Percentiles rank a stretch among this genome's conserved stretches.
These are phyloP conservation scores for Phrynocephalus guinanensis DNA, from an alignment of 2,797 vertebrate species.

Conservation along the genomic window DNA sequence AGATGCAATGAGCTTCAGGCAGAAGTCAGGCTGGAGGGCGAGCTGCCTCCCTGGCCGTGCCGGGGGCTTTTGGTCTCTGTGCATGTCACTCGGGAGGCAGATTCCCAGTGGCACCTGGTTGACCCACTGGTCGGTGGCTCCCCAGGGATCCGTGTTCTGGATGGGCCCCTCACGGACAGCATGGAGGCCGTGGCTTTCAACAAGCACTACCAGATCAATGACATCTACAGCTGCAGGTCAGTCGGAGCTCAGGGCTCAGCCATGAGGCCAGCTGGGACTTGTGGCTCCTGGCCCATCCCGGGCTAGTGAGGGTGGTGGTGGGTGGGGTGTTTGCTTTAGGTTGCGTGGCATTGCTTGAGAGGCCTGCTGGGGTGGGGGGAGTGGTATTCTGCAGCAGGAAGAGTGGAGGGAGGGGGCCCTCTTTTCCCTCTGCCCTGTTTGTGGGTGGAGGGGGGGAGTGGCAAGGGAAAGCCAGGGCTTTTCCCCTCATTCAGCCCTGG, in stretches of 20 bases:
- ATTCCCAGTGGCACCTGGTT: accelerated
- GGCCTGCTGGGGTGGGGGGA: too few relatives aligned
- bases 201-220: slow-evolving; percentile 98
- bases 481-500: too few relatives aligned
- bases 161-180: slow-evolving; percentile 95
- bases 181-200: slow-evolving; percentile 98
- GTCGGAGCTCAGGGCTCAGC: background rate
- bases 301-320: accelerated
- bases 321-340: too few relatives aligned
- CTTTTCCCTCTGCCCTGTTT: too few relatives aligned
- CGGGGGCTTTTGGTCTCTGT: background rate
- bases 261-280: too few relatives aligned
- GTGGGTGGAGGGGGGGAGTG: too few relatives aligned
- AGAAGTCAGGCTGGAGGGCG: too few relatives aligned
- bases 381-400: too few relatives aligned
- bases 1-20: too few relatives aligned
- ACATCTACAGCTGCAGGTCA: slow-evolving; percentile 99
- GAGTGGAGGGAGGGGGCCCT: too few relatives aligned
- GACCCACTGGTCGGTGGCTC: background rate
- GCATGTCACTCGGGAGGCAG: background rate
- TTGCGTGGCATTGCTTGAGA: too few relatives aligned
- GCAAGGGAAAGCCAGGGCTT: too few relatives aligned
- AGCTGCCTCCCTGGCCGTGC: background rate
- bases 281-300: background rate
- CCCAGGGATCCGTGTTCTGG: slow-evolving; percentile 94